Base-by-base conservation (phyloP, 2,888 invertebrate genomes). In the Drosophila neonasuta region DNA sequence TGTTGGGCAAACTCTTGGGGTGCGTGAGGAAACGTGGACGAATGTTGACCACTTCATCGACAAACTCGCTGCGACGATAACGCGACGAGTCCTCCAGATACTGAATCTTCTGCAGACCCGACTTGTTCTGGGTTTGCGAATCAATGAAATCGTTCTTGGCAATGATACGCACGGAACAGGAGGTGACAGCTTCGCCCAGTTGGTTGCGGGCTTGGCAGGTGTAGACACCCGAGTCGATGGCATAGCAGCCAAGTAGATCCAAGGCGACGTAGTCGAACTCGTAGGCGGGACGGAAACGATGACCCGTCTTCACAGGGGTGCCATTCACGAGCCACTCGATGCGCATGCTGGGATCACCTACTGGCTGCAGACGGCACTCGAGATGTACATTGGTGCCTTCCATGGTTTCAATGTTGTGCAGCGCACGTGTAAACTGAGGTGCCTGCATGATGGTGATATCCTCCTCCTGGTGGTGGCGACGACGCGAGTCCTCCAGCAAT, bases 321-420 rank as follows among this genome's bases (percentile, higher is more conserved):
- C 98, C 99, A 90, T 99, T 98, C 65, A 97, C 97, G 90, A 97
- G 96, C 99, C 99, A 99, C 75, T 97, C 98, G 57, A 98, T 96
- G 89, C 94, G 94, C 97, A 97, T 97, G 6, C 95, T 94, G n/a
- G 96, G 94, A 90, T 97, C 97, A 20, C 97, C 97, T 49, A 97
- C 96, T 2, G 97, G 97, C 89, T 97, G 96, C 64, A 97, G 92
- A 67, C 97, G 94, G 88, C 97, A 97, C 91, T 98, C 97, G 89
- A 98, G 93, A 89, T 97, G 97, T 10, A 97, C 96, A 88, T 97
- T 97, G 0, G 96, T 96, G 46, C 97, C 95, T 91, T 97, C 97
- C 59, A 97, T 93, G 0, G 96, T 97, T 91, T 97, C 97, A 78
- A 97, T 94, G 86, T 97, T 97, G 89, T 97, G 97, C 74, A 97